Conservation (phyloP, 2,888 invertebrate species). For the Augochlorella aurata region DNA sequence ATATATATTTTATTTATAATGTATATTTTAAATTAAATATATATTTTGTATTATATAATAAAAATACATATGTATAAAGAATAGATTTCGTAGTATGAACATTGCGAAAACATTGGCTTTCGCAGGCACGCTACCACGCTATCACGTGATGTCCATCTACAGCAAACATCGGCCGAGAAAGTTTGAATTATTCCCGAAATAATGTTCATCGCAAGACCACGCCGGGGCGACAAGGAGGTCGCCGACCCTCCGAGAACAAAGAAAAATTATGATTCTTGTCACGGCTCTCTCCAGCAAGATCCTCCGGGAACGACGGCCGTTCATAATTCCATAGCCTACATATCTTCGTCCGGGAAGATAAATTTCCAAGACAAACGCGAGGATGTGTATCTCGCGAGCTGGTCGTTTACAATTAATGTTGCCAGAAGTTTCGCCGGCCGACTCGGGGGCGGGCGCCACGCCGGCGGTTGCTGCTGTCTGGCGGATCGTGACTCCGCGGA, state of each 20-base stretch:
- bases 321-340: slow-evolving; percentile 25
- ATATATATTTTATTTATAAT: no score
- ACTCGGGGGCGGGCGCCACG: not conserved
- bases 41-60: no score
- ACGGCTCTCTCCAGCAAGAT: not conserved
- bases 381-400: slow-evolving; percentile 11
- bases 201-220: no score
- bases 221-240: not conserved
- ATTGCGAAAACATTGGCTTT: no score
- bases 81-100: no score
- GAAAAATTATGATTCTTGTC: not conserved
- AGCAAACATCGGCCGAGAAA: no score
- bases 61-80: no score
- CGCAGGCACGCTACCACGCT: no score
- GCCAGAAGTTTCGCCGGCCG: slow-evolving; percentile 13
- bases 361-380: slow-evolving; percentile 9
- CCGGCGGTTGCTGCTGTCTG: not conserved
- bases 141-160: no score
- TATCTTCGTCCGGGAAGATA: slow-evolving; percentile 13
- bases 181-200: no score
- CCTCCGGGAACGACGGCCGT: not conserved
- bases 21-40: no score
- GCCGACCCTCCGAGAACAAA: not conserved
- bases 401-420: slow-evolving; percentile 26
- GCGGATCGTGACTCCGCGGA: slow-evolving; percentile 29